Percentiles rank a stretch among this genome's conserved stretches.
These are phyloP conservation scores for Leucoraja erinaceus DNA, from an alignment of 2,113 vertebrate species.

Conservation along the genomic window DNA sequence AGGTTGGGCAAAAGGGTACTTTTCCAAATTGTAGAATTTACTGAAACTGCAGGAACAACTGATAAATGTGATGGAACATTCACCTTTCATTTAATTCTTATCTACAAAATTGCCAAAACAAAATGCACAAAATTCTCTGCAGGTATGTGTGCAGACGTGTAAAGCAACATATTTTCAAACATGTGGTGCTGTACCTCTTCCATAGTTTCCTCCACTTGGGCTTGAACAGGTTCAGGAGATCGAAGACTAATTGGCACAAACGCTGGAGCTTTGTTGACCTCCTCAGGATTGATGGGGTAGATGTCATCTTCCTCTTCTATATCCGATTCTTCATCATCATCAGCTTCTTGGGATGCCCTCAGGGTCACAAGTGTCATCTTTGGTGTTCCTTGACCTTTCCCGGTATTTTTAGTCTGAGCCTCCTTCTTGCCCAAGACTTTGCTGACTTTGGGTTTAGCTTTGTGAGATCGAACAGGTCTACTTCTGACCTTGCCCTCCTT, in stretches of 20 bases:
- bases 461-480: constrained; percentile 47
- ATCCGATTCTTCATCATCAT: constrained; percentile 51
- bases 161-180: neutral
- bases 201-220: constrained; percentile 78
- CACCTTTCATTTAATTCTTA: neutral
- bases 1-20: no score
- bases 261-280: constrained; percentile 67
- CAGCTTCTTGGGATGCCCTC: constrained; percentile 66
- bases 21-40: no score
- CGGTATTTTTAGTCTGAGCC: constrained; percentile 44
- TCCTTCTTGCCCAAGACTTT: constrained; percentile 52
- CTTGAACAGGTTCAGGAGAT: constrained; percentile 59
- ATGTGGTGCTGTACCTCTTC: constrained; percentile 68
- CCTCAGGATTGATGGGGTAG: constrained; percentile 54
- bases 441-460: constrained; percentile 48
- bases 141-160: neutral
- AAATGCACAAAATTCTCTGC: neutral
- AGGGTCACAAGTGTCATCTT: constrained; percentile 71
- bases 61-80: neutral
- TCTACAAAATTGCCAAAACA: neutral
- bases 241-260: constrained; percentile 78
- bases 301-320: constrained; percentile 54
- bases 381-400: constrained; percentile 53
- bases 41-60: neutral
- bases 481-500: constrained; percentile 44